Evolutionary conservation across 2,797 vertebrate species (phyloP).

Genomic region (Oreochromis mossambicus): DNA sequence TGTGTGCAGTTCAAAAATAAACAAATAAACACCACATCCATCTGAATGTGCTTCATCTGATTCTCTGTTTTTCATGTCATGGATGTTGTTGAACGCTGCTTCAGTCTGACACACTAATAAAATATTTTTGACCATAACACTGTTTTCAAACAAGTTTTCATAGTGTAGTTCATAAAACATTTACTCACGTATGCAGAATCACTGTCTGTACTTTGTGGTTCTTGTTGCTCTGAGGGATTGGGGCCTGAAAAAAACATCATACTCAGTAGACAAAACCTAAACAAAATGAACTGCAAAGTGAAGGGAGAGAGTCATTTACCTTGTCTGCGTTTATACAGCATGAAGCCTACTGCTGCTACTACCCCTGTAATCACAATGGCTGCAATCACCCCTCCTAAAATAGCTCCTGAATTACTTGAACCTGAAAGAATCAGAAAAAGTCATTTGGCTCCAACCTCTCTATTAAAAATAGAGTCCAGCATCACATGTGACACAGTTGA

Average conservation of each 20-base stretch:
- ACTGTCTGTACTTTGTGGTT: neutral
- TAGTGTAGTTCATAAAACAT: rapidly evolving
- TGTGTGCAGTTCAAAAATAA: rapidly evolving
- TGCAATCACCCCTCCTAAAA: neutral
- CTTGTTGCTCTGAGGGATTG: neutral
- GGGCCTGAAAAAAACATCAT: rapidly evolving
- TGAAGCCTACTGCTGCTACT: neutral
- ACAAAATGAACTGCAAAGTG: neutral
- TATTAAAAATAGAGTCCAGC: rapidly evolving
- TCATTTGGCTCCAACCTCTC: neutral
- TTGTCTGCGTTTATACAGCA: rapidly evolving
- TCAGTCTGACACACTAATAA: neutral
- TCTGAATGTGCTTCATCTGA: neutral
- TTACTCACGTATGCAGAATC: neutral
- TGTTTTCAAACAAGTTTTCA: neutral
- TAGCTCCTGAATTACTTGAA: neutral
- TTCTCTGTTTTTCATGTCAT: rapidly evolving
- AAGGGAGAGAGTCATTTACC: neutral
- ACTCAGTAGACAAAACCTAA: neutral
- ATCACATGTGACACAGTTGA: neutral
- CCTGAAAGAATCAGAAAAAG: rapidly evolving
- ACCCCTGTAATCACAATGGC: neutral
- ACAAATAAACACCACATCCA: neutral
- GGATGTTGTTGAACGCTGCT: rapidly evolving
- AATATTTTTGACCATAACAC: neutral